Base-by-base conservation (phyloP, 2,888 invertebrate genomes). In the Lampropteryx suffumata region DNA sequence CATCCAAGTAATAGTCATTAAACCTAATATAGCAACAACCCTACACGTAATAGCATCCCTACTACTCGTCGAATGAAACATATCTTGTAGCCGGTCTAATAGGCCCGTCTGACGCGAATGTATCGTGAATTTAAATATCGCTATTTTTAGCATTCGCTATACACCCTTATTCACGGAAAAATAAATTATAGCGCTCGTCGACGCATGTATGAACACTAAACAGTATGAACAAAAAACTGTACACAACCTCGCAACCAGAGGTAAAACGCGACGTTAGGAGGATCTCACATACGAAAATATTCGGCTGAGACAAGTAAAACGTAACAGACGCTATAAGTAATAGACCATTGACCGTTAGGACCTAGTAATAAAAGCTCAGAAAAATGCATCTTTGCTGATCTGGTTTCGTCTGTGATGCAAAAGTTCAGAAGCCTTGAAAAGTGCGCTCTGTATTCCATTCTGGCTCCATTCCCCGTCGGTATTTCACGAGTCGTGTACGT, bases 11-110 rank as follows among this genome's bases (percentile, higher is more conserved):
- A 7, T 24, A 24, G 5, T 5, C 3, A 24, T 24, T 24, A 24
- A 24, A 7, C 7, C 24, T 7, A 9, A 9, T 21, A 43, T 50
- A 34, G 37, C 33, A 37, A 43, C 6, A 37, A 11, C 11, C 10
- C 1, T 7, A 58, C 42, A 64, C 62, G 60, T 62, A 68, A 67
- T 64, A 51, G 4, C 7, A 13, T 5, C 57, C 35, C 13, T 40
- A 36, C 49, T 55, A 45, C 47, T 50, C 52, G 55, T 57, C 55
- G 59, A 59, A 62, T 54, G 57, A 51, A 72, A 79, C 73, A 73
- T 79, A 76, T 79, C 79, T 79, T 73, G 78, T 77, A 72, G 69
- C 64, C 37, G 42, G 65, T 69, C 72, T 84, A 85, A 84, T 79
- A 74, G 78, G 75, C 68, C 60, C 73, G 69, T 74, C 76, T 71